Percentiles rank a stretch among this genome's conserved stretches.
Evolutionary conservation across 1,140 invertebrate species (phyloP).

Genomic region (Caenorhabditis inopinata): DNA sequence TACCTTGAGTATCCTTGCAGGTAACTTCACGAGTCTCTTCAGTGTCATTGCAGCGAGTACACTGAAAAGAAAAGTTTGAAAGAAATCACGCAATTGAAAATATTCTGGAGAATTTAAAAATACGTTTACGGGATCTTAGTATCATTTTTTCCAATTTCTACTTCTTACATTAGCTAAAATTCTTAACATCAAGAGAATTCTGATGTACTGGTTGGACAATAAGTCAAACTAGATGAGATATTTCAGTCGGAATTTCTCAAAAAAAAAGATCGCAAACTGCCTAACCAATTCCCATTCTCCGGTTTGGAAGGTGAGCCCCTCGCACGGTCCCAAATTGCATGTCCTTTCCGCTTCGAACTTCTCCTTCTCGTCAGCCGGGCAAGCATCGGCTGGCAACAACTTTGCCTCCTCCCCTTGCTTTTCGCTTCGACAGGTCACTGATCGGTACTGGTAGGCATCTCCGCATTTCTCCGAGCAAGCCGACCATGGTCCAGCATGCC

Average conservation of each 20-base stretch:
- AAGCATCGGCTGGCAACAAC: slow-evolving; percentile 73
- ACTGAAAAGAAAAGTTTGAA: slow-evolving; percentile 46
- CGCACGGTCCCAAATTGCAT: slow-evolving; percentile 80
- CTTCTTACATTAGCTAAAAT: too few species aligned
- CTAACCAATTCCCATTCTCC: slow-evolving; percentile 85
- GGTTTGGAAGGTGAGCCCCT: slow-evolving; percentile 85
- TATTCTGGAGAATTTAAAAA: too few species aligned
- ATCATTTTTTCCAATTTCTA: too few species aligned
- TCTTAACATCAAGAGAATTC: too few species aligned
- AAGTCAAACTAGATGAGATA: too few species aligned
- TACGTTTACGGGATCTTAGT: too few species aligned
- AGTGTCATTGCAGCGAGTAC: slow-evolving; percentile 64
- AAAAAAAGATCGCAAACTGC: too few species aligned
- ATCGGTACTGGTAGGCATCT: slow-evolving; percentile 72
- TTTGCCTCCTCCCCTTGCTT: slow-evolving; percentile 73
- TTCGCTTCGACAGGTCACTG: slow-evolving; percentile 72
- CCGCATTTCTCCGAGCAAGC: slow-evolving; percentile 71
- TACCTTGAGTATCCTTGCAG: slow-evolving; percentile 60
- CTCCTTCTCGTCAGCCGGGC: slow-evolving; percentile 65
- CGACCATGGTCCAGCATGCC: slow-evolving; percentile 73
- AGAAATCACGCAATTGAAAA: too few species aligned
- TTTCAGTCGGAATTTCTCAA: too few species aligned
- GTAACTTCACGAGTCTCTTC: slow-evolving; percentile 64
- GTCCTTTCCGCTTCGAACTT: slow-evolving; percentile 75
- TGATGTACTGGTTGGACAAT: too few species aligned